Evolutionary conservation across 1,140 invertebrate genomes (phyloP).

Genomic region (Limonius californicus): DNA sequence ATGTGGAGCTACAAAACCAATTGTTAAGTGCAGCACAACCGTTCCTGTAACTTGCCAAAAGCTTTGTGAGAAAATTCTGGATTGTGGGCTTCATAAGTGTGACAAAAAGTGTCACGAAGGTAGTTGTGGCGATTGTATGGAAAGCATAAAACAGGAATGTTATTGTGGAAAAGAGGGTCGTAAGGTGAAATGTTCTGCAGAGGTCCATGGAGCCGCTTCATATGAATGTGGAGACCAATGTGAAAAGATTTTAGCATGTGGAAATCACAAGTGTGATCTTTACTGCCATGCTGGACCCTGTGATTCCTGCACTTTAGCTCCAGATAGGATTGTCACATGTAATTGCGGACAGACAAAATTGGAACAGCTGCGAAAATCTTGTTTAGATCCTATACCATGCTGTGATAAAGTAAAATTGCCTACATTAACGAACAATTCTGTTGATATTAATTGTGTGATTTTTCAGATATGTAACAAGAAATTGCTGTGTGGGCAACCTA

Average conservation of each 20-base stretch:
- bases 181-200: slow-evolving; percentile 52
- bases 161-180: slow-evolving; percentile 48
- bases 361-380: slow-evolving; percentile 57
- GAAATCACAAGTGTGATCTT: slow-evolving; percentile 70
- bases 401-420: slow-evolving; percentile 72
- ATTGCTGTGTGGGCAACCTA: slow-evolving; percentile 74
- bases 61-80: slow-evolving; percentile 64
- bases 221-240: slow-evolving; percentile 69
- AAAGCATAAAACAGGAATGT: slow-evolving; percentile 55
- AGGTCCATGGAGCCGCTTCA: slow-evolving; percentile 42
- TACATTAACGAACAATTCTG: too few relatives aligned
- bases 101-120: slow-evolving; percentile 71
- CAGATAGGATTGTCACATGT: slow-evolving; percentile 68
- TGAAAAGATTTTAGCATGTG: slow-evolving; percentile 65
- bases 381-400: slow-evolving; percentile 80
- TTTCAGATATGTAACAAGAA: slow-evolving; percentile 70
- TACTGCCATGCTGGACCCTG: slow-evolving; percentile 70
- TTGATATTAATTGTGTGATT: too few relatives aligned
- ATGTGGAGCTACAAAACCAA: slow-evolving; percentile 66
- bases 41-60: slow-evolving; percentile 65
- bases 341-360: slow-evolving; percentile 75
- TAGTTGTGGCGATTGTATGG: slow-evolving; percentile 65
- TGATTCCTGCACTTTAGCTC: slow-evolving; percentile 58
- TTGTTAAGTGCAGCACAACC: slow-evolving; percentile 67
- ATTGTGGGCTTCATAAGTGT: slow-evolving; percentile 75